phyloP scores from a whole-genome alignment of 2,797 vertebrate genomes.

The Poeciliopsis turneri region DNA sequence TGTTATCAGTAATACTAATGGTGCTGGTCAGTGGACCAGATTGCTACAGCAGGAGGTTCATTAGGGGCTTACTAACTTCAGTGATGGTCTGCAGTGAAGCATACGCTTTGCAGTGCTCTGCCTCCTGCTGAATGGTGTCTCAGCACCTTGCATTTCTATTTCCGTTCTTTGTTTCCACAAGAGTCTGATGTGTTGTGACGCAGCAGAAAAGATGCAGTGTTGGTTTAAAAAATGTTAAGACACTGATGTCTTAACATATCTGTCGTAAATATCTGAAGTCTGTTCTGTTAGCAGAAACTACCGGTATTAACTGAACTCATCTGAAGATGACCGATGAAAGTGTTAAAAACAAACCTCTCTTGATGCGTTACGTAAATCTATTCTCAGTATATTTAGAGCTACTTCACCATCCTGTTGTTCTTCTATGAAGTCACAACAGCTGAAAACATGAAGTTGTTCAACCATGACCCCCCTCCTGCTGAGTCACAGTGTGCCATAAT shows the following conservation, averaged over 20 bases:
- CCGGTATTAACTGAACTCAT: not conserved
- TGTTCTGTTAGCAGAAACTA: not conserved
- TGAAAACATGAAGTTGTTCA: slow-evolving; percentile 57
- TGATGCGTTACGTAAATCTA: slow-evolving; percentile 3
- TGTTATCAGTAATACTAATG: not conserved
- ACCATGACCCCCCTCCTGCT: slow-evolving; percentile 65
- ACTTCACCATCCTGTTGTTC: slow-evolving; percentile 14
- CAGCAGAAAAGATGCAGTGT: not conserved
- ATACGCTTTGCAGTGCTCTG: not conserved
- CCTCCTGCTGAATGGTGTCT: not conserved
- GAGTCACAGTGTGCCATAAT: slow-evolving; percentile 57
- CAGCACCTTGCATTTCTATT: not conserved
- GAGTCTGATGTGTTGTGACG: not conserved
- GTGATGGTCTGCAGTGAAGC: not conserved
- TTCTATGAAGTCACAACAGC: slow-evolving; percentile 53
- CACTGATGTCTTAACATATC: not conserved
- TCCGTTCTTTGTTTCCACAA: not conserved
- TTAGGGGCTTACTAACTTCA: not conserved
- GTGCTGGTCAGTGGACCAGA: not conserved
- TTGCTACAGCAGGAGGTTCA: slow-evolving; percentile 10
- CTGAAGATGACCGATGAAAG: not conserved
- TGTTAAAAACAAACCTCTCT: not conserved
- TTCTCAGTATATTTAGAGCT: slow-evolving; percentile 21
- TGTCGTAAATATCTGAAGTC: not conserved
- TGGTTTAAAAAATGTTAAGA: not conserved